Evolutionary conservation across 2,113 vertebrate species (phyloP).

Genomic region (Paradoxurus hermaphroditus): DNA sequence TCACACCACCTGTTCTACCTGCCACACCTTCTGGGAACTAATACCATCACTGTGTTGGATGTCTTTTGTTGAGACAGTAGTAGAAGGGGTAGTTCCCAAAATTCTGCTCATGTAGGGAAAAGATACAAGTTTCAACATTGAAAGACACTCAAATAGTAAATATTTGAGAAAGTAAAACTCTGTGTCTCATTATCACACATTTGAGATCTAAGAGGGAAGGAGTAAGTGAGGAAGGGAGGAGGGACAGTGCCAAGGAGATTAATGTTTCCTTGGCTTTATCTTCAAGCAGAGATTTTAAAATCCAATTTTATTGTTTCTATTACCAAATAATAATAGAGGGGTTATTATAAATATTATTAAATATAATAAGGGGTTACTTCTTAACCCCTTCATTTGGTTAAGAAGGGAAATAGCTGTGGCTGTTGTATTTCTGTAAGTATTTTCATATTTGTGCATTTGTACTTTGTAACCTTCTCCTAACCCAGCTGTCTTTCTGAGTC

Average conservation of each 20-base stretch:
- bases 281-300: background rate
- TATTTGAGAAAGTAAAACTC: background rate
- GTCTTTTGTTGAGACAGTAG: background rate
- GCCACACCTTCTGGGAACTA: background rate
- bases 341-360: too few relatives aligned
- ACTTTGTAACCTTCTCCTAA: background rate
- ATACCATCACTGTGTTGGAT: background rate
- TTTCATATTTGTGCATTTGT: background rate
- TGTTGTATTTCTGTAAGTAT: background rate
- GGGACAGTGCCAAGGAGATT: background rate
- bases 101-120: background rate
- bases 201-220: background rate
- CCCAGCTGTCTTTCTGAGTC: background rate
- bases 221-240: background rate
- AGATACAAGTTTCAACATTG: background rate
- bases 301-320: background rate
- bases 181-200: background rate
- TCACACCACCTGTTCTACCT: background rate
- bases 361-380: too few relatives aligned
- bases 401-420: background rate
- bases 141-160: background rate
- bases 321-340: too few relatives aligned
- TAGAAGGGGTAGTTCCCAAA: background rate
- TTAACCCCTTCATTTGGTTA: background rate
- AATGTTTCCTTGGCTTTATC: background rate